Base-by-base conservation (phyloP, 2,113 vertebrate genomes). In the Desmodus rotundus region DNA sequence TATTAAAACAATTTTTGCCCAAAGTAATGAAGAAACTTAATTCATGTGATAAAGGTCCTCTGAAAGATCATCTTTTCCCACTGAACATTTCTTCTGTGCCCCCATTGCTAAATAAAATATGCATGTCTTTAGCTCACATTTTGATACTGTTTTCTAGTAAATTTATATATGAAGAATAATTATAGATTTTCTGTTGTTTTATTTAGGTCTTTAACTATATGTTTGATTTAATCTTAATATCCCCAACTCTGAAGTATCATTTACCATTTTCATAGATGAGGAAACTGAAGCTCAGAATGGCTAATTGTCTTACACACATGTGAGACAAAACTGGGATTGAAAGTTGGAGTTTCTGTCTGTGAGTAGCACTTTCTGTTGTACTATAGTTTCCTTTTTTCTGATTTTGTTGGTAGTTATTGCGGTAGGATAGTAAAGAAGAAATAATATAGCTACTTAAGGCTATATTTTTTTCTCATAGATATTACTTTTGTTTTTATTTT, bases 1-100 rank as follows among this genome's bases (percentile, higher is more conserved):
- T 58, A 47, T 17, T 84, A 76, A 89, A 58, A n/a, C 6, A 43
- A 86, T 33, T 87, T 97, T 98, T 97, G 20, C 88, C 83, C 87
- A 91, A 80, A 92, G 68, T n/a, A 84, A 76, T 92, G 91, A 97
- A 70, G 80, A 86, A 43, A 77, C 31, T 13, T 73, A 56, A 56
- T 43, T 68, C 3, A 41, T 36, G 13, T 28, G n/a, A 41, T 19
- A 50, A 43, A 77, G 36, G 4, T 61, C n/a, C 9, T 50, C 5
- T 16, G 28, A 5, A 74, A 77, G 26, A 26, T 52, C 11, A 19
- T 43, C 26, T 95, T 65, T 89, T 95, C 31, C 36, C 61, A 58
- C 5, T 45, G 41, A 89, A 7, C 7, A 50, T 24, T 84, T 89
- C 36, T 10, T 67, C 22, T n/a, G 4, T 12, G 38, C 12, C 1